Percentiles rank a stretch among this genome's conserved stretches.
These are phyloP conservation scores for Sylvietta virens DNA, from an alignment of 2,113 vertebrate genomes.

Conservation along the genomic window DNA sequence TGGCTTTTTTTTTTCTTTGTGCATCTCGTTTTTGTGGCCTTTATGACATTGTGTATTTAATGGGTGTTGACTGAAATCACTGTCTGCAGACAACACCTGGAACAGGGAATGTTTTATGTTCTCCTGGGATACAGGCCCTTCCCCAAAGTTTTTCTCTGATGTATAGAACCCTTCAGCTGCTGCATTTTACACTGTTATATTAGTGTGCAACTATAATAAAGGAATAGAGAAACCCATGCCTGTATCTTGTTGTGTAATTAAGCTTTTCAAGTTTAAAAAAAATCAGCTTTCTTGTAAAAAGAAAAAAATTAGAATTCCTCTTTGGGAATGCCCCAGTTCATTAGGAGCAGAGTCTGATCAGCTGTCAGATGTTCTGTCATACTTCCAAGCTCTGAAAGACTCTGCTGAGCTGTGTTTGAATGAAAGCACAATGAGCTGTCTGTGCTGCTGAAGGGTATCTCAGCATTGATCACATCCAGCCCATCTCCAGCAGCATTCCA, in stretches of 20 bases:
- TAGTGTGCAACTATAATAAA: slow-evolving; percentile 16
- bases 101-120: background rate
- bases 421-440: slow-evolving; percentile 41
- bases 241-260: background rate
- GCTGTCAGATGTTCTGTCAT: background rate
- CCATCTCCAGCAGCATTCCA: background rate
- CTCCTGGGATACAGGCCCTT: background rate
- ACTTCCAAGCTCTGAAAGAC: background rate
- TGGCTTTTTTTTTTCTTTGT: background rate
- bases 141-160: background rate
- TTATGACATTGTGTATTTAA: background rate
- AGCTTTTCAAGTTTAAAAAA: background rate
- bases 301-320: background rate
- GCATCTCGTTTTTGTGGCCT: background rate
- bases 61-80: background rate
- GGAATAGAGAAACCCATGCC: background rate
- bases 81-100: background rate
- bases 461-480: background rate
- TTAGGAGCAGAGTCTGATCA: background rate
- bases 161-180: background rate
- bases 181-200: slow-evolving; percentile 16
- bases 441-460: background rate
- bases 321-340: background rate
- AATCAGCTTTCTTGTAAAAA: background rate
- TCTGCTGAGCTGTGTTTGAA: background rate